Percentiles rank a stretch among this genome's conserved stretches.
Conservation (phyloP, 2,113 vertebrate species). For the Uropsilus gracilis region DNA sequence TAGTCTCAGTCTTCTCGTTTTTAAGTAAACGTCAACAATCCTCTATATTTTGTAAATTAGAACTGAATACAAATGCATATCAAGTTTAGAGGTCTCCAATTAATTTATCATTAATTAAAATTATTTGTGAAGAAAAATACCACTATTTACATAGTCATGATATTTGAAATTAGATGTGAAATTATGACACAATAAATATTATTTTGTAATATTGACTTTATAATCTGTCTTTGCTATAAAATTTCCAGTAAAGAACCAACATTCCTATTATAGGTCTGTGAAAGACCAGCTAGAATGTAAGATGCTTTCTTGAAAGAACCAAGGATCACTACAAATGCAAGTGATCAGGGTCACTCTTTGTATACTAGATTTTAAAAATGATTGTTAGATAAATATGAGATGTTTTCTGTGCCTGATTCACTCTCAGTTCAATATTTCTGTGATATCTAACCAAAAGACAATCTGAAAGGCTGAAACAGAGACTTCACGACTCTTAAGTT, state of each 20-base stretch:
- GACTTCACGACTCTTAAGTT: not conserved
- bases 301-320: not conserved
- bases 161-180: not conserved
- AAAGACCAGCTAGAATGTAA: not conserved
- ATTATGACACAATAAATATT: not conserved
- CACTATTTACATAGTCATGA: not conserved
- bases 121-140: not conserved
- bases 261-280: not conserved
- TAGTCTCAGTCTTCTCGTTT: not conserved
- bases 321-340: not conserved
- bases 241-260: not conserved
- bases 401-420: not conserved
- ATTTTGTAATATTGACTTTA: not conserved
- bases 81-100: not conserved
- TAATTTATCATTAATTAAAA: not conserved
- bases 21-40: not conserved
- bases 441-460: not conserved
- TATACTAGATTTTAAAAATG: not conserved
- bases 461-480: not conserved
- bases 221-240: not conserved
- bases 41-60: not conserved
- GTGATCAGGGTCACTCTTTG: not conserved
- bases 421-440: not conserved
- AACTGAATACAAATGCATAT: not conserved
- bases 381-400: not conserved